Conservation (phyloP, 2,113 vertebrate species). For the Thalassoma bifasciatum region DNA sequence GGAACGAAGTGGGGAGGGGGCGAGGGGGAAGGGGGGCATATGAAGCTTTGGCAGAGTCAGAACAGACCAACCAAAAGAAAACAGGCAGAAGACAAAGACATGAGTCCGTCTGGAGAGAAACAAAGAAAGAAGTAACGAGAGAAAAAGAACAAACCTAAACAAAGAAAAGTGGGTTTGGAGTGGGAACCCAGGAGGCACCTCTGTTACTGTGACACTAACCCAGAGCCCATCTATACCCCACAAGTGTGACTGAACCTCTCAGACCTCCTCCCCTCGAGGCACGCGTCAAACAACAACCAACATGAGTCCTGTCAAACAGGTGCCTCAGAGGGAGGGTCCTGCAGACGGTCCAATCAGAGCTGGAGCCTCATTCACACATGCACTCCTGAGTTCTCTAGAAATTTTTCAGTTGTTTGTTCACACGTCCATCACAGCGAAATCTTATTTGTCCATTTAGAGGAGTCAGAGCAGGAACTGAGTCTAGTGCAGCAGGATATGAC, state of each 20-base stretch:
- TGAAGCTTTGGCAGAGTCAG: slow-evolving; percentile 95
- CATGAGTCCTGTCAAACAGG: slow-evolving; percentile 3
- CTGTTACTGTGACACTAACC: slow-evolving; percentile 82
- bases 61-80: slow-evolving; percentile 79
- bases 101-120: slow-evolving; percentile 93
- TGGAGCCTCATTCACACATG: too few species aligned
- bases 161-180: slow-evolving; percentile 85
- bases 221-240: too few species aligned
- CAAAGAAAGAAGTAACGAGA: slow-evolving; percentile 91
- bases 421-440: too few species aligned
- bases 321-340: slow-evolving; percentile 32
- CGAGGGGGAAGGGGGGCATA: slow-evolving; percentile 84
- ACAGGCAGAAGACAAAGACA: slow-evolving; percentile 85
- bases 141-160: slow-evolving; percentile 91
- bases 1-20: slow-evolving; percentile 85
- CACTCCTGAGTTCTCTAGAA: too few species aligned
- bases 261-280: slow-evolving; percentile 25
- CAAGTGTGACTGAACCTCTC: too few species aligned
- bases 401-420: too few species aligned
- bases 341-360: too few species aligned
- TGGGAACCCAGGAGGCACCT: slow-evolving; percentile 88
- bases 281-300: slow-evolving; percentile 20
- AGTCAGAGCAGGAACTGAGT: too few species aligned
- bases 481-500: too few species aligned
- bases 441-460: too few species aligned